Evolutionary conservation across 2,797 vertebrate species (phyloP), one percentile per base, ranked within the genome.

Genomic region (Liparis tanakae): DNA sequence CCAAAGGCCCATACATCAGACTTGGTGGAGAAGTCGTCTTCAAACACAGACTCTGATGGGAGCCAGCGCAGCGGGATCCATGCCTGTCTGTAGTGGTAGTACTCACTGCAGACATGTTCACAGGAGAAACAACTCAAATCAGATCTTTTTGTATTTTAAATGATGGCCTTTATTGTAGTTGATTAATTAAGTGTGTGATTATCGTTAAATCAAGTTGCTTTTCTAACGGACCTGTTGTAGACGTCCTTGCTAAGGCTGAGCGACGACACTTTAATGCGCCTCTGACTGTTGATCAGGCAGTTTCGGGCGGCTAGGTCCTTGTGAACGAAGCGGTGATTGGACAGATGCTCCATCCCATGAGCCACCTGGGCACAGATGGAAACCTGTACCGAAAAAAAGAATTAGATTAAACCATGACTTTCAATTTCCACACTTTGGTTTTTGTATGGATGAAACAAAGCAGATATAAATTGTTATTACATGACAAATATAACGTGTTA

Each of bases 31-130:
- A 97, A 98, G 85, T 99, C 97, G 0, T 96, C 96, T 69, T 99
- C 97, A 79, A 98, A 94, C 83, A 98, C 94, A 0, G 97, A 96
- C 89, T 99, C 98, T 0, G 96, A 91, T 0, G 98, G 94, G 91
- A 99, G 96, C 98, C 98, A 99, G 88, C 97, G 97, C 86, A 99
- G 91, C 0, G 98, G 98, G 82, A 99, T 96, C 96, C 96, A 97
- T 5, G 95, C 96, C 93, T 99, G 97, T 76, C 95, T 95, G 93
- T 97, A 96, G 89, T 96, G 96, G 92, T 96, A 98, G 92, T 99
- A 98, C 91, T 98, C 98, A 12, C 98, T 99, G 78, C 3, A 25
- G 0, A 10, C 62, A 55, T 7, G 48, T 5, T 67, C 46, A 81
- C 12, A 50, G 1, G 58, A 68, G 39, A 77, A 56, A 77, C 8